Conservation (phyloP, 2,797 vertebrate genomes). For the Helicolenus hilgendorfi region DNA sequence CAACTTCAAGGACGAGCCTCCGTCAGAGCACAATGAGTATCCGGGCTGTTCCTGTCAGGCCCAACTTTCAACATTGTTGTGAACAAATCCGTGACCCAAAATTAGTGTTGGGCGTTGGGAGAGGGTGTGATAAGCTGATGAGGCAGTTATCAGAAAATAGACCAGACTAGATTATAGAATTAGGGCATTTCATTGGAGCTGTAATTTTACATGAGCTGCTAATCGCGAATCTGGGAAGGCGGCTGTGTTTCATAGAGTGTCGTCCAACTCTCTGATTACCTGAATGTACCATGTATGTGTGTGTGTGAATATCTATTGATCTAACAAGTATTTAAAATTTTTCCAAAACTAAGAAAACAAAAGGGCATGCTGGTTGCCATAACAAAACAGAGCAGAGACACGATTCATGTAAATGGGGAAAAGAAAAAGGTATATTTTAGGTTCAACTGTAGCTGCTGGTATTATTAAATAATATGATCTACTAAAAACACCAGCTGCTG, state of each 20-base stretch:
- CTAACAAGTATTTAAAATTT: background rate
- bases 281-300: background rate
- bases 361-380: background rate
- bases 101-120: constrained; percentile 33
- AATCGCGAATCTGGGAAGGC: constrained; percentile 42
- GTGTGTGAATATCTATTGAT: background rate
- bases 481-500: background rate
- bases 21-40: constrained; percentile 48
- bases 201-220: constrained; percentile 52
- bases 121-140: constrained; percentile 63
- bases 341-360: background rate
- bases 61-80: constrained; percentile 37
- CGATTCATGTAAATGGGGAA: background rate
- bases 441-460: background rate
- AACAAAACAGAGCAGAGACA: background rate
- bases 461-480: background rate
- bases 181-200: constrained; percentile 48
- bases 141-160: constrained; percentile 77
- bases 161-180: constrained; percentile 24
- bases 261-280: constrained; percentile 8
- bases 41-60: constrained; percentile 30
- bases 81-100: constrained; percentile 50
- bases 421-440: background rate
- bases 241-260: constrained; percentile 12
- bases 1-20: constrained; percentile 72